These are phyloP conservation scores for Tragelaphus buxtoni DNA, from an alignment of 2,113 vertebrate species.

Conservation along the genomic window DNA sequence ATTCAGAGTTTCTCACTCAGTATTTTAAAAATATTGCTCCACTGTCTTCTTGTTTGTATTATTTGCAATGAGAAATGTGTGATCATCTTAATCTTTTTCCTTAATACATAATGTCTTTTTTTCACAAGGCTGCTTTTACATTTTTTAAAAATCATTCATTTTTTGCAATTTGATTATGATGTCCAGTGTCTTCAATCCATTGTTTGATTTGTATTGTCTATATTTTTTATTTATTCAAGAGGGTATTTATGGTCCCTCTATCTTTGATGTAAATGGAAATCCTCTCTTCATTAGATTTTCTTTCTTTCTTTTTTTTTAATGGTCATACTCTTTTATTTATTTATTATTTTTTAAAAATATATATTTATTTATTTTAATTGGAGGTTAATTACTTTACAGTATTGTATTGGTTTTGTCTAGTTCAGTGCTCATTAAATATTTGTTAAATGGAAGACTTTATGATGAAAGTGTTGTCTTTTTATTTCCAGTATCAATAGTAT, in stretches of 20 bases:
- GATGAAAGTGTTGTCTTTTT: not conserved
- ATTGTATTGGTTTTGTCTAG: not conserved
- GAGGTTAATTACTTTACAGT: too few relatives aligned
- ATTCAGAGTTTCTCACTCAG: too few relatives aligned
- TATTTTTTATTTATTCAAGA: not conserved
- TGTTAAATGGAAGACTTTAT: conserved; percentile 21
- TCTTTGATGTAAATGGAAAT: not conserved
- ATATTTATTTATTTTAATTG: too few relatives aligned
- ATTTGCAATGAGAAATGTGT: not conserved
- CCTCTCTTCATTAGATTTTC: not conserved
- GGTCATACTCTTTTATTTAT: too few relatives aligned
- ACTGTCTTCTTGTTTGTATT: not conserved
- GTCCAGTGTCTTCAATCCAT: not conserved
- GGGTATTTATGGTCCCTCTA: not conserved
- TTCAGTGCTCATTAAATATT: not conserved
- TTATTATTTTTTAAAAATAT: too few relatives aligned
- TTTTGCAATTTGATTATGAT: not conserved
- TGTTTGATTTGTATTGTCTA: not conserved
- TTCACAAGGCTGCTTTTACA: not conserved
- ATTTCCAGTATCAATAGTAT: not conserved
- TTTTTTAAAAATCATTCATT: not conserved
- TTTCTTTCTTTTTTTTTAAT: too few relatives aligned
- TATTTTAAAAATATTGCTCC: not conserved
- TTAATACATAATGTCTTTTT: not conserved
- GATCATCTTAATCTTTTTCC: not conserved